Percentiles rank a stretch among this genome's conserved stretches.
These are phyloP conservation scores for Champsocephalus esox DNA, from an alignment of 2,797 vertebrate genomes.

Conservation along the genomic window DNA sequence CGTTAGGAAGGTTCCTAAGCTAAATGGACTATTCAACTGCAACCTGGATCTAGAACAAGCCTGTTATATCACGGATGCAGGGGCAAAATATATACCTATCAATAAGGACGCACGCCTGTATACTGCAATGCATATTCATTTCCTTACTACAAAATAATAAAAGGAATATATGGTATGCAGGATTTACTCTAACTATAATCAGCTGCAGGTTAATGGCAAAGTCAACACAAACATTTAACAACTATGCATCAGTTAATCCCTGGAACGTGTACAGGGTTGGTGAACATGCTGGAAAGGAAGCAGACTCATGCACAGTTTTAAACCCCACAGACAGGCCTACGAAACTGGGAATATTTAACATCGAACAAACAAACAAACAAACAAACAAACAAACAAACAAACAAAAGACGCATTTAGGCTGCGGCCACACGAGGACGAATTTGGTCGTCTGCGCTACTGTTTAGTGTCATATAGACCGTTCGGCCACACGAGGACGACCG, in stretches of 20 bases:
- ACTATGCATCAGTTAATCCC: neutral
- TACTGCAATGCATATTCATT: neutral
- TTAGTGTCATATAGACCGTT: too few relatives aligned
- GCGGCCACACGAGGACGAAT: too few relatives aligned
- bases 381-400: neutral
- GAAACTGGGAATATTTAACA: neutral
- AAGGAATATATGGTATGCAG: neutral
- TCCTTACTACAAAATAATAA: neutral
- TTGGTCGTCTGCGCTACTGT: too few relatives aligned
- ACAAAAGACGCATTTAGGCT: neutral
- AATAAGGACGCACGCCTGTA: neutral
- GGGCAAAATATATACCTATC: neutral
- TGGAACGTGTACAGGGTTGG: neutral
- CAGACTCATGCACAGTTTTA: neutral
- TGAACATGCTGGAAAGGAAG: slow-evolving; percentile 6
- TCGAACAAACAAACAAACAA: neutral
- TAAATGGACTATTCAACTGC: too few relatives aligned
- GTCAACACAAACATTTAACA: neutral
- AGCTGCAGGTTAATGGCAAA: neutral
- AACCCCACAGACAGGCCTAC: neutral
- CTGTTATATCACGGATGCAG: neutral
- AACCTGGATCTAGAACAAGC: neutral
- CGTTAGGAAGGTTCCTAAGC: too few relatives aligned
- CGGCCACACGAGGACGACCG: too few relatives aligned
- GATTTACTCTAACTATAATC: neutral